Evolutionary conservation across 1,140 invertebrate species (phyloP).

Genomic region (Cryptotermes secundus): DNA sequence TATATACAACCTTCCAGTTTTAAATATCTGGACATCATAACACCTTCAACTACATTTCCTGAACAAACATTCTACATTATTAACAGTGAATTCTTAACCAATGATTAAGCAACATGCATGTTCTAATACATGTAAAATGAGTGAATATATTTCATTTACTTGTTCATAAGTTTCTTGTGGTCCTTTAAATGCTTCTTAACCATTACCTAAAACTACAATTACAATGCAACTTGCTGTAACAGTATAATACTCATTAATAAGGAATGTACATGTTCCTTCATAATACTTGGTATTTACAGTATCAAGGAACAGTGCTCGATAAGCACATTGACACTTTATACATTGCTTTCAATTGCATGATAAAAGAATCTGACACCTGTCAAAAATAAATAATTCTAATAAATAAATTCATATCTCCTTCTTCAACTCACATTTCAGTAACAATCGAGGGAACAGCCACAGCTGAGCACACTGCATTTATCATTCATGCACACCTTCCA

Average conservation of each 20-base stretch:
- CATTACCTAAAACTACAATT: not conserved
- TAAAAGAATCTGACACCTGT: not conserved
- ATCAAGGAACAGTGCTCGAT: not conserved
- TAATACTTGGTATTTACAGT: not conserved
- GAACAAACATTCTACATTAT: not conserved
- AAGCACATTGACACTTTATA: not conserved
- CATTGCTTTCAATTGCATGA: not conserved
- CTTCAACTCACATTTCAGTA: not conserved
- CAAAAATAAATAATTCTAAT: conserved; percentile 8
- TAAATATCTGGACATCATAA: too few species aligned
- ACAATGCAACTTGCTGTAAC: not conserved
- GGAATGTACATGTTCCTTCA: not conserved
- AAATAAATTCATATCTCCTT: not conserved
- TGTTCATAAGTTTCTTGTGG: not conserved
- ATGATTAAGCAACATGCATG: not conserved
- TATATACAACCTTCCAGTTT: too few species aligned
- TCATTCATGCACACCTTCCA: too few species aligned
- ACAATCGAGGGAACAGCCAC: not conserved
- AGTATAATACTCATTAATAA: not conserved
- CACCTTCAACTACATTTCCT: not conserved
- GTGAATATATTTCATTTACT: not conserved
- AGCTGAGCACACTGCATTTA: too few species aligned
- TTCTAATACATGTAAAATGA: not conserved
- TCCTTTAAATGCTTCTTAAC: not conserved
- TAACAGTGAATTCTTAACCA: too few species aligned